These are phyloP conservation scores for Vanessa cardui DNA, from an alignment of 2,888 invertebrate species.

Conservation along the genomic window DNA sequence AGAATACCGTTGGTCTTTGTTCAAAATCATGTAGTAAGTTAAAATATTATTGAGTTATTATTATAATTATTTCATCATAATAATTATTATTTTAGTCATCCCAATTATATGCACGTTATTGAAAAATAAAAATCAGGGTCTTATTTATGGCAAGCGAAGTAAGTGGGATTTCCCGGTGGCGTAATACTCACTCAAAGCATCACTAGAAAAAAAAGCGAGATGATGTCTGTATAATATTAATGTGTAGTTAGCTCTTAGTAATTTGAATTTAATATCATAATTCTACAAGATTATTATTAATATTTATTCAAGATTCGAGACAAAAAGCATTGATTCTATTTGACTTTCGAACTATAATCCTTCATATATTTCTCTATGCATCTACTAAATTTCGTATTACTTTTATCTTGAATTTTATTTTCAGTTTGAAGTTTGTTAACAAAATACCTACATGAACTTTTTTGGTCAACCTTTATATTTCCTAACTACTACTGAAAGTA, in stretches of 20 bases:
- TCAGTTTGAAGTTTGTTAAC: too few relatives aligned
- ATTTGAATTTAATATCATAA: constrained; percentile 9
- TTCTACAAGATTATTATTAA: background rate
- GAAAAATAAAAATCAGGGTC: constrained; percentile 41
- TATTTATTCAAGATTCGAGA: too few relatives aligned
- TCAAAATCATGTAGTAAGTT: too few relatives aligned
- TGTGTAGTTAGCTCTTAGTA: constrained; percentile 13
- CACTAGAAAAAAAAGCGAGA: constrained; percentile 40
- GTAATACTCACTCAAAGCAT: constrained; percentile 43
- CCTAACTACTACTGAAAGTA: too few relatives aligned
- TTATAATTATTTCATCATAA: background rate
- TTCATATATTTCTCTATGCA: background rate
- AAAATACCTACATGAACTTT: too few relatives aligned
- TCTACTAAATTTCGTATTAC: too few relatives aligned
- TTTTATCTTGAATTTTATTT: too few relatives aligned
- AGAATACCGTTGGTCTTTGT: background rate
- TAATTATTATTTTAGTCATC: constrained; percentile 1
- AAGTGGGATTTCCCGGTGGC: constrained; percentile 50
- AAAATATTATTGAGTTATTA: too few relatives aligned
- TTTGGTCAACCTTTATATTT: too few relatives aligned
- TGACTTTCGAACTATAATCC: background rate
- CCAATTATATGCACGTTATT: constrained; percentile 37
- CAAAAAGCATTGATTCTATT: background rate
- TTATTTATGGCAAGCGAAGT: constrained; percentile 39
- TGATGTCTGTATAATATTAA: constrained; percentile 20